Conservation (phyloP, 2,888 invertebrate species). For the Stenichneumon culpator region DNA sequence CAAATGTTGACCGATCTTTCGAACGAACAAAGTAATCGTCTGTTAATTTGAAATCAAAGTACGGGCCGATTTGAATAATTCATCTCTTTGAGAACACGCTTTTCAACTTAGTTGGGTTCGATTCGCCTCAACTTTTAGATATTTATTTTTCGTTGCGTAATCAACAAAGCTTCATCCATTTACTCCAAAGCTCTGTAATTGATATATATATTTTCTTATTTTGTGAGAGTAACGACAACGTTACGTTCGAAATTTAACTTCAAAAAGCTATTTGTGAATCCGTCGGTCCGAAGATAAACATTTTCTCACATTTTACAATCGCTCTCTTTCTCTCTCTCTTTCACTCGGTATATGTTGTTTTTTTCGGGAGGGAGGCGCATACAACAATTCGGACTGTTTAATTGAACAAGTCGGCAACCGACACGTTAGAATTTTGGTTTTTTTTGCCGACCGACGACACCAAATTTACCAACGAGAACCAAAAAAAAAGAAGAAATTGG, state of each 20-base stretch:
- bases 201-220: not conserved
- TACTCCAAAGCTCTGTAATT: not conserved
- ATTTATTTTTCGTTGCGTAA: not conserved
- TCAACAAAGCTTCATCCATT: not conserved
- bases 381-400: constrained; percentile 13
- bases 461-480: constrained; percentile 22
- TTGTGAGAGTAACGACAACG: constrained; percentile 25
- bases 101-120: not conserved
- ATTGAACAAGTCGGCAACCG: constrained; percentile 19
- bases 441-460: constrained; percentile 10
- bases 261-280: constrained; percentile 18
- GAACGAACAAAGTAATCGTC: not conserved
- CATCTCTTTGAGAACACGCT: not conserved
- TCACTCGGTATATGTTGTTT: constrained; percentile 20
- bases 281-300: not conserved
- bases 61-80: not conserved
- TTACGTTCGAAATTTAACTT: constrained; percentile 10
- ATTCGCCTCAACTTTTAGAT: not conserved
- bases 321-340: constrained; percentile 22
- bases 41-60: not conserved
- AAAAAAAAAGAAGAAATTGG: constrained; percentile 50
- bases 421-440: constrained; percentile 38
- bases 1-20: not conserved
- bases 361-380: constrained; percentile 43
- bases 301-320: constrained; percentile 23